phyloP scores from a whole-genome alignment of 2,888 invertebrate genomes.

The Lochmaea crataegi region DNA sequence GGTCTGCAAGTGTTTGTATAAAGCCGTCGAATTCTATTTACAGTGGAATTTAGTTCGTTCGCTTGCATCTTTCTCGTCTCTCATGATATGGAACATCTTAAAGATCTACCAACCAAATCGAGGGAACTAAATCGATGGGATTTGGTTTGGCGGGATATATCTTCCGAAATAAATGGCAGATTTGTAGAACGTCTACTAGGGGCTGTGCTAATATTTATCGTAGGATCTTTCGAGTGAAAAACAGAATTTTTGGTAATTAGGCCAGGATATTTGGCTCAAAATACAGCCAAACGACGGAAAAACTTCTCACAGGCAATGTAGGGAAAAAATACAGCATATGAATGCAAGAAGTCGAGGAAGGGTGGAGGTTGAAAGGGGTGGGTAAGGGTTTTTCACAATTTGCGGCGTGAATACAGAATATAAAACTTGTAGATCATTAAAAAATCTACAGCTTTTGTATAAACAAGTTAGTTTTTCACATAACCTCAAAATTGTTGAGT shows the following conservation, averaged over 20 bases:
- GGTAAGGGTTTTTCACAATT: too few species aligned
- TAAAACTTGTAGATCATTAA: too few species aligned
- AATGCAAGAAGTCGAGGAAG: too few species aligned
- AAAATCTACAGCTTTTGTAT: too few species aligned
- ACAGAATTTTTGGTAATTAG: not conserved
- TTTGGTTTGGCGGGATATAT: slow-evolving; percentile 9
- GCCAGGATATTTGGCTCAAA: too few species aligned
- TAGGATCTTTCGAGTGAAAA: not conserved
- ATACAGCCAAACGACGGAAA: too few species aligned
- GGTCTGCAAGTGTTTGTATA: slow-evolving; percentile 28
- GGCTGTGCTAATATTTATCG: not conserved
- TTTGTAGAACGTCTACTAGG: not conserved
- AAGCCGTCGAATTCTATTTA: slow-evolving; percentile 31
- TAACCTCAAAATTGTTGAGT: too few species aligned
- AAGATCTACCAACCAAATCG: slow-evolving; percentile 15
- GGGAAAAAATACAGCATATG: too few species aligned
- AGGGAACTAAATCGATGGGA: slow-evolving; percentile 9
- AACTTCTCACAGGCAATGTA: too few species aligned
- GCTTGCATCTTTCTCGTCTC: slow-evolving; percentile 7
- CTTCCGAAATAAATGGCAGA: slow-evolving; percentile 1
- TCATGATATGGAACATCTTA: slow-evolving; percentile 8
- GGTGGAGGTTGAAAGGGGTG: too few species aligned
- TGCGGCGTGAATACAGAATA: too few species aligned
- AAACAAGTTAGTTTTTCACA: too few species aligned
- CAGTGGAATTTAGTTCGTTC: slow-evolving; percentile 24